Evolutionary conservation across 1,140 invertebrate genomes (phyloP).

Genomic region (silkworm (Bombyx mori)): DNA sequence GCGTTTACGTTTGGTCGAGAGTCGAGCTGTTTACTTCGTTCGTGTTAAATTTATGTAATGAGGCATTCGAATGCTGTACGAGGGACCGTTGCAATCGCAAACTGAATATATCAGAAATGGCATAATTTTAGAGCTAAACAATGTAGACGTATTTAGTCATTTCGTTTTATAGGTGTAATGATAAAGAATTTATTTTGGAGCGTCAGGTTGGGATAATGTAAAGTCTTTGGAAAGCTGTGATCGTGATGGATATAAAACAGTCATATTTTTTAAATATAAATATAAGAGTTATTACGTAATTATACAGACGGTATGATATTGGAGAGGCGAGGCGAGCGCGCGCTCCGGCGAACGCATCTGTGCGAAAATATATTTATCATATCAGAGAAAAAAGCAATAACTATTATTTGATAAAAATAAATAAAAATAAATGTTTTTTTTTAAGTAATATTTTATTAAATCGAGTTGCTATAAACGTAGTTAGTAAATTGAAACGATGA

Average conservation of each 20-base stretch:
- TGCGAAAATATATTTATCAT: slow-evolving; percentile 53
- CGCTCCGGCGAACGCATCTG: slow-evolving; percentile 7
- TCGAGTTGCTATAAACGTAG: slow-evolving; percentile 65
- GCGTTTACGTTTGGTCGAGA: slow-evolving; percentile 33
- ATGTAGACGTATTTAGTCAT: slow-evolving; percentile 68
- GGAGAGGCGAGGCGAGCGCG: slow-evolving; percentile 14
- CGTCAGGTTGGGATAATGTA: slow-evolving; percentile 61
- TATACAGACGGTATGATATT: slow-evolving; percentile 28
- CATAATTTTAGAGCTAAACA: slow-evolving; percentile 65
- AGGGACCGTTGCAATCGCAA: slow-evolving; percentile 71
- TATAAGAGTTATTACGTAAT: slow-evolving; percentile 64
- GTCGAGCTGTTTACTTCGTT: slow-evolving; percentile 50
- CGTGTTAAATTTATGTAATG: slow-evolving; percentile 61
- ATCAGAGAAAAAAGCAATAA: slow-evolving; percentile 64
- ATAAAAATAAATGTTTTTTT: slow-evolving; percentile 56
- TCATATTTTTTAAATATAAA: slow-evolving; percentile 68
- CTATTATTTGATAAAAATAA: slow-evolving; percentile 63
- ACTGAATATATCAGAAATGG: slow-evolving; percentile 68
- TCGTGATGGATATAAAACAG: slow-evolving; percentile 67
- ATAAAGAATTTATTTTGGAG: slow-evolving; percentile 68
- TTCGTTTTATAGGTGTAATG: slow-evolving; percentile 67
- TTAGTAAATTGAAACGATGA: slow-evolving; percentile 65
- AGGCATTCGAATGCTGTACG: slow-evolving; percentile 67
- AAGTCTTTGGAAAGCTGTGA: slow-evolving; percentile 68
- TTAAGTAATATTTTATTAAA: slow-evolving; percentile 60